phyloP scores from a whole-genome alignment of 2,888 invertebrate genomes.

The Allacma fusca region DNA sequence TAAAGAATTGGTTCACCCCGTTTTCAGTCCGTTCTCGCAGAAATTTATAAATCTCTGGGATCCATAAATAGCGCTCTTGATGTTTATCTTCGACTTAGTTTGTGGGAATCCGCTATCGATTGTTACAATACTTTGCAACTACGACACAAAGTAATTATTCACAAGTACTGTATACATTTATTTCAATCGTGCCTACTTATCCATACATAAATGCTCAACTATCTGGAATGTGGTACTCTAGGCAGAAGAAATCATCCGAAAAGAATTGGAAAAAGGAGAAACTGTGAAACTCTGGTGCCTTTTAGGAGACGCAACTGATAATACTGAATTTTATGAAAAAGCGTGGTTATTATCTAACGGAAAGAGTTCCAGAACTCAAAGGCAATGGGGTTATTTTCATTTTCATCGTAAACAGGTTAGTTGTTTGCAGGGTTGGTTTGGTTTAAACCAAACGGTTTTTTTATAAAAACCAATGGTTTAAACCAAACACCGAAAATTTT shows the following conservation, averaged over 20 bases:
- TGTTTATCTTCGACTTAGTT: slow-evolving; percentile 75
- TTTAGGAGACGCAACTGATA: slow-evolving; percentile 84
- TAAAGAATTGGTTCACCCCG: not conserved
- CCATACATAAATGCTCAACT: not conserved
- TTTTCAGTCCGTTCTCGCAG: slow-evolving; percentile 74
- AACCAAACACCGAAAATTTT: too few species aligned
- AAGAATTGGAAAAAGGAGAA: slow-evolving; percentile 78
- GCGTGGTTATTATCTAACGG: slow-evolving; percentile 90
- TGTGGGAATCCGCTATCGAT: slow-evolving; percentile 92
- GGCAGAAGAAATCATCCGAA: slow-evolving; percentile 87
- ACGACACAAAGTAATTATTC: slow-evolving; percentile 76
- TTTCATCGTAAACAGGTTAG: slow-evolving; percentile 73
- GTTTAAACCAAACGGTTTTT: too few species aligned
- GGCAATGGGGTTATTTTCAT: slow-evolving; percentile 85
- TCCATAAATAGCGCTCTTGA: slow-evolving; percentile 85
- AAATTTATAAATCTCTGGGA: slow-evolving; percentile 81
- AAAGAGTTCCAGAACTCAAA: slow-evolving; percentile 83
- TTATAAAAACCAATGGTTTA: too few species aligned
- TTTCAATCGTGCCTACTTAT: slow-evolving; percentile 1
- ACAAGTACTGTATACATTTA: not conserved
- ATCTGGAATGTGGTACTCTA: slow-evolving; percentile 63
- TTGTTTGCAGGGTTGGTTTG: too few species aligned
- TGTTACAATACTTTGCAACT: slow-evolving; percentile 88
- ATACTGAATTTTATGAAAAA: slow-evolving; percentile 80
- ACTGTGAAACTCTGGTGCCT: slow-evolving; percentile 88